Percentiles rank a stretch among this genome's conserved stretches.
phyloP scores from a whole-genome alignment of 2,888 invertebrate genomes.

The Heliconius charithonia region DNA sequence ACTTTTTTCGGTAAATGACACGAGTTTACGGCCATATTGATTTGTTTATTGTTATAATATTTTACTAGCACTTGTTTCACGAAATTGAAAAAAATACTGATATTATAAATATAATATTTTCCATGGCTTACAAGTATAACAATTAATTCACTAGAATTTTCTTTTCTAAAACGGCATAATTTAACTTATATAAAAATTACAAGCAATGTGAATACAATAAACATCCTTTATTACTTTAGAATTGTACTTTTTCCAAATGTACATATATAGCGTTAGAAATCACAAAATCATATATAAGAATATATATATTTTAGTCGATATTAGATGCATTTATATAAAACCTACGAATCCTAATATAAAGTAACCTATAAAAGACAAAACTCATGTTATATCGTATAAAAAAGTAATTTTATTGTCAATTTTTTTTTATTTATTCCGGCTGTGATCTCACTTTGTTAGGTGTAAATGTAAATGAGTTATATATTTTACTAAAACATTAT shows the following conservation, averaged over 20 bases:
- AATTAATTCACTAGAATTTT: neutral
- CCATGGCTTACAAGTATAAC: no score
- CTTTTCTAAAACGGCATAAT: neutral
- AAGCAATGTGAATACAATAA: neutral
- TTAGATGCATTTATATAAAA: constrained; percentile 27
- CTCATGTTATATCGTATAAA: neutral
- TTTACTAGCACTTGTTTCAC: no score
- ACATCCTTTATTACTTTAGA: constrained; percentile 21
- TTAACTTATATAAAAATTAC: neutral
- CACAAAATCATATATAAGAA: constrained; percentile 26
- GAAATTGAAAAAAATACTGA: no score
- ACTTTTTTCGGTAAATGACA: neutral
- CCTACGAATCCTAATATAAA: constrained; percentile 34
- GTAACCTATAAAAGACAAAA: constrained; percentile 10
- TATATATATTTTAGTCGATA: constrained; percentile 22
- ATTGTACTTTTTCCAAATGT: constrained; percentile 16
- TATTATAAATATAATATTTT: no score
- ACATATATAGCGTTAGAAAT: constrained; percentile 34
- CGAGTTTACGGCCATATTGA: neutral
- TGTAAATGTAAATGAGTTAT: constrained; percentile 6
- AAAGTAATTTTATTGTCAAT: neutral
- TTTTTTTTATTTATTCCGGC: constrained; percentile 36
- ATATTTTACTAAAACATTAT: constrained; percentile 2
- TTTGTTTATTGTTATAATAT: no score
- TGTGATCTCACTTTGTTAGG: constrained; percentile 32